phyloP scores from a whole-genome alignment of 2,797 vertebrate genomes.

The Pseudomugil tenellus region DNA sequence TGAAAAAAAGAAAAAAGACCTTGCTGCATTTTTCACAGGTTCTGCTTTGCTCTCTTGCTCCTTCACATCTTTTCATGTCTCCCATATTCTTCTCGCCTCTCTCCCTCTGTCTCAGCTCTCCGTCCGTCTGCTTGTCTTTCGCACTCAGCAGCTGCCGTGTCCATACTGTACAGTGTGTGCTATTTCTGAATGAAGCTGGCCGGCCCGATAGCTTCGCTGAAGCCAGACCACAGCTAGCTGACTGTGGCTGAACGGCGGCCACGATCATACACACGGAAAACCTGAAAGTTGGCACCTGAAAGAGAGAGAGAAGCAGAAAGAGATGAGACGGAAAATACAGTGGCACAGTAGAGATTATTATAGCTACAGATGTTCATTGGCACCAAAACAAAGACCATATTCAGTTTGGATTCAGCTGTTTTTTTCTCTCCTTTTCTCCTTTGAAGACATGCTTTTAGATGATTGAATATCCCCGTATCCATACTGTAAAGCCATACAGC shows the following conservation, averaged over 20 bases:
- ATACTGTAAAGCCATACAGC: conserved; percentile 29
- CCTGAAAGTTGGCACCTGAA: conserved; percentile 69
- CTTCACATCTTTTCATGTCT: conserved; percentile 77
- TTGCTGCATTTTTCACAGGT: conserved; percentile 80
- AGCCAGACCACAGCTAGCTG: conserved; percentile 74
- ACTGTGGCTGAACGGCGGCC: conserved; percentile 65
- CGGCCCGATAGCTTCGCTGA: conserved; percentile 66
- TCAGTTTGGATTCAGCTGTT: conserved; percentile 57
- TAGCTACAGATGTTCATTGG: conserved; percentile 71
- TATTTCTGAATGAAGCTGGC: conserved; percentile 82
- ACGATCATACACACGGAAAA: conserved; percentile 59
- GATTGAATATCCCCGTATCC: conserved; percentile 41
- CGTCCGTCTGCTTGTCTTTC: conserved; percentile 82
- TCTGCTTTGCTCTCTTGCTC: conserved; percentile 75
- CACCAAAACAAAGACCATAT: conserved; percentile 58
- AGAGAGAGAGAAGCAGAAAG: conserved; percentile 68
- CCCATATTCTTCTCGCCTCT: conserved; percentile 71
- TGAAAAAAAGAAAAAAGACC: conserved; percentile 68
- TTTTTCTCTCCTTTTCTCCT: conserved; percentile 40
- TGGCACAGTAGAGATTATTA: conserved; percentile 63
- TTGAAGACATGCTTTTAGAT: conserved; percentile 53
- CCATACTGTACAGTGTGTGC: conserved; percentile 82
- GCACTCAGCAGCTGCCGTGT: conserved; percentile 81
- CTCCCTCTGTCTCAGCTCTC: conserved; percentile 73
- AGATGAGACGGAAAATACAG: conserved; percentile 69